Evolutionary conservation across 2,113 vertebrate species (phyloP), one percentile per base, ranked within the genome.

Genomic region (Brachypodius melanocephalos): DNA sequence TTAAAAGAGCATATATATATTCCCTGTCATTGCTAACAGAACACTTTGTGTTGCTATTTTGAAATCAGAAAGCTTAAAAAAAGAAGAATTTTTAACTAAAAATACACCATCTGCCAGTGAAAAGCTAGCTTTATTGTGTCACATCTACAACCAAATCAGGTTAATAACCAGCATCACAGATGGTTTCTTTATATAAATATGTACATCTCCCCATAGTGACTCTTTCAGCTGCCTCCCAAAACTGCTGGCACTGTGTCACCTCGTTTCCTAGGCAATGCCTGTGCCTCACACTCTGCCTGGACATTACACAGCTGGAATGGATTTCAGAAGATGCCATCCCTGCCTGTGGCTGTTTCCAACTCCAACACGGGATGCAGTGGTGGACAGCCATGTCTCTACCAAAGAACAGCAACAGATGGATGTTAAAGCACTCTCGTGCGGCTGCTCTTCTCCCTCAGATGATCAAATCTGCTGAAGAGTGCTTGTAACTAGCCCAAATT

Each of bases 131-230:
- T 17, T 28, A 91, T 57, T 85, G 68, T 75, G 72, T 89, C 96
- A 88, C 20, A 61, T 86, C 43, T 68, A 93, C 68, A 57, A 73
- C 38, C 25, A 28, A 72, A 83, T 36, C 94, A 90, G 94, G 95
- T 96, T 89, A 94, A 91, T 79, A 96, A 88, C n/a, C 48, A 49
- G 69, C 62, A 91, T 32, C 36, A 85, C 96, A 97, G 93, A 97
- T 79, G 92, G 91, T 82, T 96, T 95, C 88, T 85, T 91, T 90
- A 88, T 71, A 72, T 49, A 93, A 97, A 91, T 54, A 81, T 26
- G 68, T 62, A 45, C 81, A 80, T 84, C 72, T 89, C 86, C 87
- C 85, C 25, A 46, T 2, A 80, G 75, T 32, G 82, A 63, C 74
- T 93, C 86, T 61, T 69, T 80, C 82, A 82, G 87, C 92, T 90